Base-by-base conservation (phyloP, 1,140 invertebrate species). In the Penaeus chinensis region DNA sequence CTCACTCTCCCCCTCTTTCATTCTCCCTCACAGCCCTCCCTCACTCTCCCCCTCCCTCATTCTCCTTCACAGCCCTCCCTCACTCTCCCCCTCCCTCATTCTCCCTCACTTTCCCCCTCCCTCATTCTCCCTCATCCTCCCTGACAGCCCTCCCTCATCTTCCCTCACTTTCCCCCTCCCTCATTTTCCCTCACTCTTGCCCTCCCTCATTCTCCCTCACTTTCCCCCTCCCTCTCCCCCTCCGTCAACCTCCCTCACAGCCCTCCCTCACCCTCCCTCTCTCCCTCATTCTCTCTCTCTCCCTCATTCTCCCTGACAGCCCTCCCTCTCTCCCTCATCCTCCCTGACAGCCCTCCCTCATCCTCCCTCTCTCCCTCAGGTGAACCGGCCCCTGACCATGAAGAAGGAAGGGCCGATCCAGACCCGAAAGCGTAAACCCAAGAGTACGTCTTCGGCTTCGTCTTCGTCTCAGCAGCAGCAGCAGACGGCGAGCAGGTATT, bases 351-450 rank as follows among this genome's bases (percentile, higher is more conserved):
- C 22, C 18, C 22, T 62, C 60, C 66, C 60, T 69, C 54, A 54
- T 16, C 1, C 54, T 54, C n/a, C 32, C n/a, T 62, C 66, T 24
- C 42, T 37, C 32, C 69, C 24, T 7, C 81, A 89, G 87, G 95
- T 99, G 83, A 95, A 95, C 90, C 96, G 90, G 89, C 98, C 98
- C 1, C 91, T 98, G 90, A 96, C 98, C 0, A 99, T 99, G 98
- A 95, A 98, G 69, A 99, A 99, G 92, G 98, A 99, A 91, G 97
- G 96, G 10, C 89, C 89, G 4, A 98, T 99, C 79, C 98, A 99
- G 92, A 99, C 98, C 5, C 93, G 98, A 78, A 99, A 99, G 92
- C 94, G 98, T 76, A 99, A 99, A 92, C 97, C 97, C 32, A 98
- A 98, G 92, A 97, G 74, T 13, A 71, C 82, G 20, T 54, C 82